Evolutionary conservation across 2,888 invertebrate species (phyloP).

Genomic region (Pandemis corylana): DNA sequence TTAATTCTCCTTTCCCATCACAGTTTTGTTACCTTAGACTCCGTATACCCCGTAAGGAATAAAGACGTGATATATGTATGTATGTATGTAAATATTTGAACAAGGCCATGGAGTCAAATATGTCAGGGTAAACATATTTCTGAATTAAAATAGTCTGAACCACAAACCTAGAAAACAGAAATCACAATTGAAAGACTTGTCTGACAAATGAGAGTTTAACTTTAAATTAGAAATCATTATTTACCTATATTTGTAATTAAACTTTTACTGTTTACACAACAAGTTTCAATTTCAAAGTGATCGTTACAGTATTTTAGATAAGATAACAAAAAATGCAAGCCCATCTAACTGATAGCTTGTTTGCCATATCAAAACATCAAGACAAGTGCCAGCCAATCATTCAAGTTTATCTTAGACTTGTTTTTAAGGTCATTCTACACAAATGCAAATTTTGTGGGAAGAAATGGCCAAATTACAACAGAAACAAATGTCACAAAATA

Average conservation of each 20-base stretch:
- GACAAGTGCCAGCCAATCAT: neutral
- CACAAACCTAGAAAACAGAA: no score
- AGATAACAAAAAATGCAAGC: constrained; percentile 16
- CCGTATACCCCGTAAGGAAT: no score
- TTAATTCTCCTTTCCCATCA: no score
- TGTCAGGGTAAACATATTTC: no score
- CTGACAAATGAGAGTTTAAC: no score
- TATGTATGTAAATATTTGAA: no score
- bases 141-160: no score
- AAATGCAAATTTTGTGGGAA: neutral
- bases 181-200: no score
- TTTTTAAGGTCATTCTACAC: neutral
- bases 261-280: neutral
- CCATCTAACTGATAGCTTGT: neutral
- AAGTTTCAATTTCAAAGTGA: neutral
- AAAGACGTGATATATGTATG: no score
- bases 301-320: constrained; percentile 16
- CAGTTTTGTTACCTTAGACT: no score
- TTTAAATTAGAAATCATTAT: neutral
- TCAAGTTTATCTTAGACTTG: neutral
- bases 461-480: neutral
- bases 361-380: no score
- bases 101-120: no score
- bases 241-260: neutral
- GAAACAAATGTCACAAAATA: neutral